Percentiles rank a stretch among this genome's conserved stretches.
These are phyloP conservation scores for Dryocosmus kuriphilus DNA, from an alignment of 2,888 invertebrate species.

Conservation along the genomic window DNA sequence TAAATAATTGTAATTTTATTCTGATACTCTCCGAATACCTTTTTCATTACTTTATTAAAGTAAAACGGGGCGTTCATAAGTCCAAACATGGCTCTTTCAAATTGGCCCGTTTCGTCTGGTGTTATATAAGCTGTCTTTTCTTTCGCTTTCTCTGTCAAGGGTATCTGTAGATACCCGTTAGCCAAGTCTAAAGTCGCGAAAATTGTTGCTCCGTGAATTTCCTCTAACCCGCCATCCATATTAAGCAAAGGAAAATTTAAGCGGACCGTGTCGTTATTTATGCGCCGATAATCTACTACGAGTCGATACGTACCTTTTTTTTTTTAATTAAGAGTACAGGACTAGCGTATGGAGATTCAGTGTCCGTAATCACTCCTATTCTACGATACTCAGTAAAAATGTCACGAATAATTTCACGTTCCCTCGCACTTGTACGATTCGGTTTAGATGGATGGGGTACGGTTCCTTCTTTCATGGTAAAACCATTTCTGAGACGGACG, in stretches of 20 bases:
- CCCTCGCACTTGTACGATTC: too few relatives aligned
- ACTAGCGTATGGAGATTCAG: conserved; percentile 10
- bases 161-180: conserved; percentile 54
- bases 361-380: too few relatives aligned
- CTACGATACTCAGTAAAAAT: too few relatives aligned
- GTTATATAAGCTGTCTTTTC: conserved; percentile 58
- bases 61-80: conserved; percentile 62
- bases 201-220: conserved; percentile 14
- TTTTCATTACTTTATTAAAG: too few relatives aligned
- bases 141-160: conserved; percentile 48
- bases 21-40: too few relatives aligned
- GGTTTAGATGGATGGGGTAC: too few relatives aligned
- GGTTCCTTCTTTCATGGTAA: too few relatives aligned
- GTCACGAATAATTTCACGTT: too few relatives aligned
- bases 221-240: conserved; percentile 45
- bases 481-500: too few relatives aligned
- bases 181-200: conserved; percentile 44
- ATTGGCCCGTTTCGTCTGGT: conserved; percentile 60
- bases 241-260: conserved; percentile 45
- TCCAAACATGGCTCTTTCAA: too few relatives aligned
- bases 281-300: conserved; percentile 25
- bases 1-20: too few relatives aligned
- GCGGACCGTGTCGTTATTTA: conserved; percentile 52
- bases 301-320: neutral
- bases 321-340: conserved; percentile 7